Evolutionary conservation across 1,140 invertebrate genomes (phyloP).

Genomic region (Coelopa frigida): DNA sequence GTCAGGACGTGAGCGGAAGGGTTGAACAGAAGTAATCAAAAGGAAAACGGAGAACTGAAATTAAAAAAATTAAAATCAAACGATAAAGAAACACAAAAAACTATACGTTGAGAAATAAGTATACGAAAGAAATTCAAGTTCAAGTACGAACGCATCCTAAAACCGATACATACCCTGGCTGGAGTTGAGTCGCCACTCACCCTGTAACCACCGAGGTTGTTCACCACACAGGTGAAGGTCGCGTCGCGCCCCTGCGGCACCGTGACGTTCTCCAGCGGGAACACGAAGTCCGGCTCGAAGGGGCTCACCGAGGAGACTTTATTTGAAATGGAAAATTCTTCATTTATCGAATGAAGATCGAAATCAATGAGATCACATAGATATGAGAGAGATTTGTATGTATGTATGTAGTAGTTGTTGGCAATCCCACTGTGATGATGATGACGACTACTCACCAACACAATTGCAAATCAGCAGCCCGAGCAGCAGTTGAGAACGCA

Average conservation of each 20-base stretch:
- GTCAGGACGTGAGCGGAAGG: too few species aligned
- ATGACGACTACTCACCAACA: constrained; percentile 29
- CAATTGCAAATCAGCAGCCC: constrained; percentile 30
- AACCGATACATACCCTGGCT: constrained; percentile 68
- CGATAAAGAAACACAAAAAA: neutral
- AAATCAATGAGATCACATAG: constrained; percentile 7
- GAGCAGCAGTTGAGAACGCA: constrained; percentile 25
- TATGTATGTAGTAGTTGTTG: constrained; percentile 8
- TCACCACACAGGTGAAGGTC: constrained; percentile 82
- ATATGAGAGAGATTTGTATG: too few species aligned
- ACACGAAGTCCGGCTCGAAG: constrained; percentile 77
- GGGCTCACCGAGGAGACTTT: constrained; percentile 47
- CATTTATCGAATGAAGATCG: constrained; percentile 23
- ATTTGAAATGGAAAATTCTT: constrained; percentile 44
- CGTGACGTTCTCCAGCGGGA: constrained; percentile 78
- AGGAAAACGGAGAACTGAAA: constrained; percentile 1
- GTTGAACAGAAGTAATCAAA: neutral
- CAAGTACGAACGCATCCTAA: constrained; percentile 20
- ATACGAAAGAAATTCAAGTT: too few species aligned
- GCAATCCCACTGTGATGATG: neutral
- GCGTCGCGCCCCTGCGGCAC: constrained; percentile 79
- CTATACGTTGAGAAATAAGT: neutral
- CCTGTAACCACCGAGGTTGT: constrained; percentile 85
- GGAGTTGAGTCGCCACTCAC: constrained; percentile 77
- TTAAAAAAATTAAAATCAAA: constrained; percentile 1